Evolutionary conservation across 2,113 vertebrate genomes (phyloP).

Genomic region (Labeo catla): DNA sequence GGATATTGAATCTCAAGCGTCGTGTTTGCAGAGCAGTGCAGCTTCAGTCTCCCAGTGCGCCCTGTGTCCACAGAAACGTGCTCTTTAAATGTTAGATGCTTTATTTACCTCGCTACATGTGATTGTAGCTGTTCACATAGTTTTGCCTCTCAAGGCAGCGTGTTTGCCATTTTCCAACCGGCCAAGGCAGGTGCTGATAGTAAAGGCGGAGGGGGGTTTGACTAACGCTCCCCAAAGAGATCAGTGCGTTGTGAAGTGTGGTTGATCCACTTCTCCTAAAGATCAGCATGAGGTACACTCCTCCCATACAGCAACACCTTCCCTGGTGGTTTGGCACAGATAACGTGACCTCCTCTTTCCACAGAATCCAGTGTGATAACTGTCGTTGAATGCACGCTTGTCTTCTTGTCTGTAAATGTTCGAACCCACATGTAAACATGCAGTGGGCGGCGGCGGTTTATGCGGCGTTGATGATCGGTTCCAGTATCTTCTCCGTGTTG

Average conservation of each 20-base stretch:
- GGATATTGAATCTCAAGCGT: constrained; percentile 52
- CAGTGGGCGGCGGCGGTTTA: constrained; percentile 56
- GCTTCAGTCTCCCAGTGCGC: constrained; percentile 13
- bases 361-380: constrained; percentile 4
- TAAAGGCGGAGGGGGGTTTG: constrained; percentile 1
- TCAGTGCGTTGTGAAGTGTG: constrained; percentile 26
- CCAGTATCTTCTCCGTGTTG: constrained; percentile 62
- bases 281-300: constrained; percentile 57
- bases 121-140: constrained; percentile 35
- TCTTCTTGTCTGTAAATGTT: constrained; percentile 32
- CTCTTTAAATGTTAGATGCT: constrained; percentile 39
- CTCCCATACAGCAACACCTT: constrained; percentile 52
- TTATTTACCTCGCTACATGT: constrained; percentile 40
- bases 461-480: constrained; percentile 62
- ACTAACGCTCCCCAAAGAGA: constrained; percentile 44
- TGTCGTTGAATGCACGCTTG: background rate
- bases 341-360: constrained; percentile 20
- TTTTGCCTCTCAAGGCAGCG: constrained; percentile 15
- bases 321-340: constrained; percentile 45
- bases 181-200: constrained; percentile 14
- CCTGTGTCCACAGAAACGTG: constrained; percentile 43
- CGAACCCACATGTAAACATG: constrained; percentile 40
- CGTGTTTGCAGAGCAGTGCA: constrained; percentile 52
- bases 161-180: constrained; percentile 28
- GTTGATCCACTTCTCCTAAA: constrained; percentile 43